Evolutionary conservation across 2,888 invertebrate species (phyloP).

Genomic region (Hemithea aestivaria): DNA sequence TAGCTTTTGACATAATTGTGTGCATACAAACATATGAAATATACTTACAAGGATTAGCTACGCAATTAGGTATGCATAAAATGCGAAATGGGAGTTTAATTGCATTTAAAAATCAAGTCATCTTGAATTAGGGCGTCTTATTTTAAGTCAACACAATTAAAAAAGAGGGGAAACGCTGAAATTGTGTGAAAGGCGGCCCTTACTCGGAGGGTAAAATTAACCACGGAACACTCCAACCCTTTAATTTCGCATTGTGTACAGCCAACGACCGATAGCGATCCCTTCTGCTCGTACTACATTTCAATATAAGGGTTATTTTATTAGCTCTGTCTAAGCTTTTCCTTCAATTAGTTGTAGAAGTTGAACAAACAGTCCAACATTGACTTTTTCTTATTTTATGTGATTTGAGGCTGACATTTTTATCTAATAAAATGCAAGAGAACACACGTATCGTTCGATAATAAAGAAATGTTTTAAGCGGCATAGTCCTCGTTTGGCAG

Average conservation of each 20-base stretch:
- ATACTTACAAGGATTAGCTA: too few relatives aligned
- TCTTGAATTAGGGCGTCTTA: slow-evolving; percentile 10
- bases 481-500: too few relatives aligned
- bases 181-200: slow-evolving; percentile 24
- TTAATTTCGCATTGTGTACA: slow-evolving; percentile 29
- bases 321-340: slow-evolving; percentile 25
- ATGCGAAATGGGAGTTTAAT: too few relatives aligned
- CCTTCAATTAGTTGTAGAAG: slow-evolving; percentile 26
- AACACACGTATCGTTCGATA: too few relatives aligned
- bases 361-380: slow-evolving; percentile 18
- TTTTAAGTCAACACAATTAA: slow-evolving; percentile 20
- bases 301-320: slow-evolving; percentile 29
- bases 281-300: slow-evolving; percentile 25
- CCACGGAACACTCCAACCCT: slow-evolving; percentile 29
- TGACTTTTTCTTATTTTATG: too few relatives aligned
- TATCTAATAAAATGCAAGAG: too few relatives aligned
- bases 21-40: too few relatives aligned
- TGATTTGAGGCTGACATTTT: too few relatives aligned
- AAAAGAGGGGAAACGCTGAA: slow-evolving; percentile 23
- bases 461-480: too few relatives aligned
- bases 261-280: slow-evolving; percentile 27
- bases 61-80: too few relatives aligned
- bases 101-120: not conserved
- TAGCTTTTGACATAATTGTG: too few relatives aligned
- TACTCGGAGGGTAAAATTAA: slow-evolving; percentile 28